Base-by-base conservation (phyloP, 1,140 invertebrate genomes). In the Varroa destructor region DNA sequence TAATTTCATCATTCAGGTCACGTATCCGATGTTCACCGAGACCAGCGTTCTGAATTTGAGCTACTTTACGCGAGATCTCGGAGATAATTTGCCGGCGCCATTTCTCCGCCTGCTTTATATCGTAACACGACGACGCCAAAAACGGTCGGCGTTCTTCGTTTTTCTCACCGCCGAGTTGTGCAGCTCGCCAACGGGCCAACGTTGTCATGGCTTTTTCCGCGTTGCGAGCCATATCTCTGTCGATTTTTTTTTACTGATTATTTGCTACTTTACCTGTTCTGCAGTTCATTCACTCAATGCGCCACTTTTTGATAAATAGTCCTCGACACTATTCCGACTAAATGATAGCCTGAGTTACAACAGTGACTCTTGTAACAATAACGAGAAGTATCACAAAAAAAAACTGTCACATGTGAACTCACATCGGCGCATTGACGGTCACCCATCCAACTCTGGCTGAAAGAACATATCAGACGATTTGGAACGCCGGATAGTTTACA, bases 1-100 rank as follows among this genome's bases (percentile, higher is more conserved):
- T 99, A 72, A 99, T 99, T 82, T 99, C 96, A 83, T 99, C 97
- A 80, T 99, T 99, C 1, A 99, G 81, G 81, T 99, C 97, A 51
- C 97, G 83, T 75, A 99, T 93, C 55, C 95, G 86, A 79, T 97
- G 99, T 82, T 99, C 97, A 0, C 96, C 96, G 0, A 99, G 83
- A 75, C 96, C 96, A 77, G 97, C 88, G 84, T 98, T 97, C 80
- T 99, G 96, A 79, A 99, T 99, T 81, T 97, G 91, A 25, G 95
- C 89, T n/a, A 99, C 95, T 84, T 99, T 99, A 77, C 94, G 92
- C 0, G 94, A 91, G 55, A 99, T 89, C 82, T 99, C 96, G 73
- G 93, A 82, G 70, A 98, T 93, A 72, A 98, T 95, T 80, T 97
- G 92, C 79, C 92, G 84, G 76, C 95, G 84, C 87, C 91, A 98